phyloP scores from a whole-genome alignment of 2,888 invertebrate species.

The Philaethria dido region DNA sequence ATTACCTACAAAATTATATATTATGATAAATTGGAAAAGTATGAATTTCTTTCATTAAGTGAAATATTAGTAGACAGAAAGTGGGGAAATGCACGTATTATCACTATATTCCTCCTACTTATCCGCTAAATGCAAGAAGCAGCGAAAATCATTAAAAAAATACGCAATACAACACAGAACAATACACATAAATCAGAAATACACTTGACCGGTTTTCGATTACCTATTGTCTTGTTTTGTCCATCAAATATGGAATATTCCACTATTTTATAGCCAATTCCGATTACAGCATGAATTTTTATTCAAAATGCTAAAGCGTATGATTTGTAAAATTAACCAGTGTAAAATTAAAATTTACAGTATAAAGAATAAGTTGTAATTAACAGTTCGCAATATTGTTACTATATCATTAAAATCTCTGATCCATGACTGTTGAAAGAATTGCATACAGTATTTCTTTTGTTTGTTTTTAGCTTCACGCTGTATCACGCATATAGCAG shows the following conservation, averaged over 20 bases:
- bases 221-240: conserved; percentile 12
- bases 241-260: neutral
- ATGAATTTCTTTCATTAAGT: too few species aligned
- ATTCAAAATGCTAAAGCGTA: conserved; percentile 1
- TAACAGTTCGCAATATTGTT: conserved; percentile 22
- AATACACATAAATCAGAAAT: neutral
- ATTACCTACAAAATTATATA: too few species aligned
- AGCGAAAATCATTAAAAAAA: neutral
- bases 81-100: too few species aligned
- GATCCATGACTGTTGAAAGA: conserved; percentile 35
- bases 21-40: too few species aligned
- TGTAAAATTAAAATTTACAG: neutral
- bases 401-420: conserved; percentile 35
- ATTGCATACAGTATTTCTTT: conserved; percentile 35
- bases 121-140: too few species aligned
- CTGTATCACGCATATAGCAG: too few species aligned
- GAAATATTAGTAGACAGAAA: too few species aligned
- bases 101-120: too few species aligned
- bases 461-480: too few species aligned
- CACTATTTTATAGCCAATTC: neutral
- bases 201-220: neutral
- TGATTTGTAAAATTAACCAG: conserved; percentile 3
- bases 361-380: conserved; percentile 18
- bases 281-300: conserved; percentile 4
- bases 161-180: neutral